Conservation (phyloP, 2,113 vertebrate species). For the Archilochus colubris region DNA sequence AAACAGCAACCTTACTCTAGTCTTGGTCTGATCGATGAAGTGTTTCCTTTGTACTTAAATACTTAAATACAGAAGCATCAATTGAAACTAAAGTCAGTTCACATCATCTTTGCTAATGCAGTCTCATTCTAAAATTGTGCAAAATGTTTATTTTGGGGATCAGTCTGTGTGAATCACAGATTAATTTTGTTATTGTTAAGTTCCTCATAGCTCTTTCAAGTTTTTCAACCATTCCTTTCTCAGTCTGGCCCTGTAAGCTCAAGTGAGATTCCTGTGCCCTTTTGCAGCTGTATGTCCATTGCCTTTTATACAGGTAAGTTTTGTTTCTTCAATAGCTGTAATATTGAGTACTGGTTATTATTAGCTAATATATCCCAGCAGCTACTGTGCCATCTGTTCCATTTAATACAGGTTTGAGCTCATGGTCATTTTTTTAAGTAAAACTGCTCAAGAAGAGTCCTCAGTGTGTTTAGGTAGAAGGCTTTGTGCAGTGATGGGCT, state of each 20-base stretch:
- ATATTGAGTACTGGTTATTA: neutral
- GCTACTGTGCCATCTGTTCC: neutral
- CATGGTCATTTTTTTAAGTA: neutral
- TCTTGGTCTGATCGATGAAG: neutral
- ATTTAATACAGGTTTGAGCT: neutral
- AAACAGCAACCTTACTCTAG: neutral
- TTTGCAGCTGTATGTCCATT: neutral
- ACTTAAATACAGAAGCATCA: neutral
- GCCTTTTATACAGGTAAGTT: neutral
- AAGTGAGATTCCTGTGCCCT: neutral
- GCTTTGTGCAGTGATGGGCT: neutral
- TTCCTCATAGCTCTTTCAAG: neutral
- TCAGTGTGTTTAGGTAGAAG: neutral
- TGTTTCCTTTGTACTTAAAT: neutral
- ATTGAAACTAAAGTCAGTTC: neutral
- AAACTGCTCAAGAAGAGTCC: neutral
- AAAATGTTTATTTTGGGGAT: neutral
- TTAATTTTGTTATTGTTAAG: neutral
- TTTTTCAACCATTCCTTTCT: neutral
- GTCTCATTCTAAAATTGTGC: neutral
- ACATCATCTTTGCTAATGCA: neutral
- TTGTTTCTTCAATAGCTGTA: neutral
- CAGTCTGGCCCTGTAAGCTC: neutral
- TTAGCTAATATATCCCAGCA: neutral
- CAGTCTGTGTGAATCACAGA: neutral